phyloP scores from a whole-genome alignment of 2,113 vertebrate genomes.

The Tinamus guttatus region DNA sequence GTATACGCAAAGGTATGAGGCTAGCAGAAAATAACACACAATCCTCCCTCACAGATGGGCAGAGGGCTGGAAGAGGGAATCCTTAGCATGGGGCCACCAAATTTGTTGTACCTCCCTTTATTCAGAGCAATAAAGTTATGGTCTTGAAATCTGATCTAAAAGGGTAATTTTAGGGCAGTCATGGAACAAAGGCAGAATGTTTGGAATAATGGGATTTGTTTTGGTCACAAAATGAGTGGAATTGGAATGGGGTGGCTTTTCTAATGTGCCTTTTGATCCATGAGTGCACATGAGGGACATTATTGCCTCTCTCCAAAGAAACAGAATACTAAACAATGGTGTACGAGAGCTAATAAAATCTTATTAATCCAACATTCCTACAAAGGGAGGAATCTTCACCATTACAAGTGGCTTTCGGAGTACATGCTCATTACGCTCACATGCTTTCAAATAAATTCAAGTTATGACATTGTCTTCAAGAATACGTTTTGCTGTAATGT shows the following conservation, averaged over 20 bases:
- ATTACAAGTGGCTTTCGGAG: neutral
- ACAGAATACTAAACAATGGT: neutral
- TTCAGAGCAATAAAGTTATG: neutral
- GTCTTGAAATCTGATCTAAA: neutral
- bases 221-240: neutral
- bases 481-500: neutral
- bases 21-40: neutral
- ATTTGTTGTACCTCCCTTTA: neutral
- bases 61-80: neutral
- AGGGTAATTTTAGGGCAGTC: neutral
- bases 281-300: neutral
- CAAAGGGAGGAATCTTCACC: neutral
- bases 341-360: neutral
- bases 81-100: neutral
- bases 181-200: neutral
- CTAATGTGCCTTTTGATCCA: neutral
- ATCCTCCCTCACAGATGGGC: neutral
- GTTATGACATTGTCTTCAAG: neutral
- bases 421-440: neutral
- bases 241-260: neutral
- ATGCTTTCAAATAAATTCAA: neutral
- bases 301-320: neutral
- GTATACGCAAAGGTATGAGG: too few relatives aligned
- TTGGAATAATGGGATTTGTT: neutral
- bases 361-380: neutral